phyloP scores from a whole-genome alignment of 30 jellyfish, hydroid and myxozoan species.

The Cassiopea xamachana region DNA sequence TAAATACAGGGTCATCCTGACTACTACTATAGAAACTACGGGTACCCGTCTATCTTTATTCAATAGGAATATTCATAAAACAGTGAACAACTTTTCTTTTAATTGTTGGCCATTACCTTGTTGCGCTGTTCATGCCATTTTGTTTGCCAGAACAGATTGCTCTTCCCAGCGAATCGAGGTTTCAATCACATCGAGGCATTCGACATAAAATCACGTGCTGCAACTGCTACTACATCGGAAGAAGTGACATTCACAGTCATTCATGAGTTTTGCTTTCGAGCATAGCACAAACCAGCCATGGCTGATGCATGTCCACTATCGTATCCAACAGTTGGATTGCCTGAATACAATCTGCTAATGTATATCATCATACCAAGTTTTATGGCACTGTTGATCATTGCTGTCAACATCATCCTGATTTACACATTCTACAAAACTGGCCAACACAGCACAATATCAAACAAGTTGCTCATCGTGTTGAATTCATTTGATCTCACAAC shows the following conservation, averaged over 20 bases:
- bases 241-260: neutral
- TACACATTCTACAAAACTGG: conserved; percentile 27
- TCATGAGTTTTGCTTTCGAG: neutral
- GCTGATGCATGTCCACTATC: neutral
- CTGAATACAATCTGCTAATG: neutral
- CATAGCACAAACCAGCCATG: neutral
- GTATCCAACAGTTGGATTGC: neutral
- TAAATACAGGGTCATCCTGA: too few species aligned
- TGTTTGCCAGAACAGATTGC: too few species aligned
- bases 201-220: too few species aligned
- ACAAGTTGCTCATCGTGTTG: conserved; percentile 16
- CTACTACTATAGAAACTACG: too few species aligned
- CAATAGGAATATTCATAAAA: too few species aligned
- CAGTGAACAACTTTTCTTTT: too few species aligned
- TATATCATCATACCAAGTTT: conserved; percentile 4
- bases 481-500: conserved; percentile 10
- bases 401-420: conserved; percentile 9
- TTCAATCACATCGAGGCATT: too few species aligned
- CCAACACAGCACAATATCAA: conserved; percentile 22
- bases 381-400: neutral
- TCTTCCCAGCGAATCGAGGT: too few species aligned
- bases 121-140: too few species aligned
- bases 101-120: too few species aligned
- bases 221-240: neutral
- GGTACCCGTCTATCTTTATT: too few species aligned